phyloP scores from a whole-genome alignment of 1,140 invertebrate species.

The Heliothis virescens region DNA sequence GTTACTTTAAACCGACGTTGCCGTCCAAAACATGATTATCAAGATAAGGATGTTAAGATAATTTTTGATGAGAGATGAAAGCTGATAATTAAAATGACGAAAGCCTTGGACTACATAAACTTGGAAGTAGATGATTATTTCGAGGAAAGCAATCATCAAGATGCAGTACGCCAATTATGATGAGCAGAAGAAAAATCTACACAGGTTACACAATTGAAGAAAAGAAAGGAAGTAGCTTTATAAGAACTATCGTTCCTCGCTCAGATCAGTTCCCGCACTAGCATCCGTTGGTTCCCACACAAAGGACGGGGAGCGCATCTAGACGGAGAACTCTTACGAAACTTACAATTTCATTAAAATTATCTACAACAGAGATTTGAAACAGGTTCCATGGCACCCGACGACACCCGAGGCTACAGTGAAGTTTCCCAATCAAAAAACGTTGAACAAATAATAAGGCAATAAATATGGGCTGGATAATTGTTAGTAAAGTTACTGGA shows the following conservation, averaged over 20 bases:
- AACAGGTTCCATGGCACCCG: slow-evolving; percentile 54
- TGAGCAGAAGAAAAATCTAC: not conserved
- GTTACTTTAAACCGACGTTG: not conserved
- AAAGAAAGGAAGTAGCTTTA: not conserved
- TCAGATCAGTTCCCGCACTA: slow-evolving; percentile 3
- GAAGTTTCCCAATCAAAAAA: slow-evolving; percentile 58
- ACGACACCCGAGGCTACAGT: slow-evolving; percentile 59
- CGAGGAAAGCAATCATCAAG: not conserved
- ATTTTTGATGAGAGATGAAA: slow-evolving; percentile 14
- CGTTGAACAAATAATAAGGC: slow-evolving; percentile 48
- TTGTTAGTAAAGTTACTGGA: slow-evolving; percentile 13
- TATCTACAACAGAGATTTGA: slow-evolving; percentile 57
- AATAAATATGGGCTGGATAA: slow-evolving; percentile 20
- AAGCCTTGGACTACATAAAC: slow-evolving; percentile 1
- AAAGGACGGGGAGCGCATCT: slow-evolving; percentile 14
- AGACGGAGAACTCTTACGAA: slow-evolving; percentile 56
- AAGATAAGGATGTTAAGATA: slow-evolving; percentile 26
- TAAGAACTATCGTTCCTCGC: not conserved
- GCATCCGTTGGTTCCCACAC: slow-evolving; percentile 47
- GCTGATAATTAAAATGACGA: not conserved
- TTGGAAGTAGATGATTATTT: not conserved
- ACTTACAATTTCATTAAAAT: slow-evolving; percentile 66
- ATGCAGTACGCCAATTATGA: not conserved
- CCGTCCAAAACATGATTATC: not conserved
- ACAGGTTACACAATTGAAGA: not conserved